A percentile compares a stretch with the other conserved stretches of the same genome.
Conservation (phyloP, 92 coral and sea anemone species). For the Porites divaricata region DNA sequence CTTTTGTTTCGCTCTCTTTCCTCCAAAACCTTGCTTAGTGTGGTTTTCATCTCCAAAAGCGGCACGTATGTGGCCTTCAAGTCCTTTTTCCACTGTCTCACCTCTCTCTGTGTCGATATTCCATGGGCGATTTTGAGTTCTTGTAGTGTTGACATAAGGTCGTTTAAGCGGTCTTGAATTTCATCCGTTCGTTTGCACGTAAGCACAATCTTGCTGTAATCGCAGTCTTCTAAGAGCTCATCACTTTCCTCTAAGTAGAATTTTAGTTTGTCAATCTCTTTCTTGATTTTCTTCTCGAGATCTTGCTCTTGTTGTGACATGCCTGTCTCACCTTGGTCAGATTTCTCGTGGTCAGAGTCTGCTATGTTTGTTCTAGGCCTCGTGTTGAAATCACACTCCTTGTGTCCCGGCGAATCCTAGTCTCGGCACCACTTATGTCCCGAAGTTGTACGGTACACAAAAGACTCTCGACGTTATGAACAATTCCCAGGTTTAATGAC, state of each 20-base stretch:
- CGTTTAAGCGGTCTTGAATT: conserved; percentile 51
- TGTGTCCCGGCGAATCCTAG: no score
- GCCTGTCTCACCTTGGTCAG: no score
- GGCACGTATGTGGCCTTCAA: conserved; percentile 52
- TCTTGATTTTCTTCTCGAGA: conserved; percentile 44
- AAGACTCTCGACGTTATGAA: no score
- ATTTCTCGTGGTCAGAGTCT: no score
- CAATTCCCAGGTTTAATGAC: no score
- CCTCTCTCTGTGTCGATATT: no score
- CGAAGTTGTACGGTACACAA: no score
- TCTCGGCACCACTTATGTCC: no score
- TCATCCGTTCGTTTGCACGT: conserved; percentile 36
- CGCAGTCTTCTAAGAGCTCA: conserved; percentile 39
- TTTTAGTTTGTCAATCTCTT: conserved; percentile 62
- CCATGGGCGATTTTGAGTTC: conserved; percentile 51
- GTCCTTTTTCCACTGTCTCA: conserved; percentile 65
- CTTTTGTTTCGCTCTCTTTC: conserved; percentile 17
- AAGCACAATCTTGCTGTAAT: conserved; percentile 49
- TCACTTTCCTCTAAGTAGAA: conserved; percentile 62
- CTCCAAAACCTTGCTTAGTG: conserved; percentile 28
- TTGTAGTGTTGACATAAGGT: conserved; percentile 53
- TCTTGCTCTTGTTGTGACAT: no score
- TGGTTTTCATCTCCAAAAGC: conserved; percentile 41
- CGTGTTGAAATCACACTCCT: no score
- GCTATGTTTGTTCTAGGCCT: no score